Evolutionary conservation across 2,797 vertebrate genomes (phyloP), one percentile per base, ranked within the genome.

Genomic region (Brachymystax lenok): DNA sequence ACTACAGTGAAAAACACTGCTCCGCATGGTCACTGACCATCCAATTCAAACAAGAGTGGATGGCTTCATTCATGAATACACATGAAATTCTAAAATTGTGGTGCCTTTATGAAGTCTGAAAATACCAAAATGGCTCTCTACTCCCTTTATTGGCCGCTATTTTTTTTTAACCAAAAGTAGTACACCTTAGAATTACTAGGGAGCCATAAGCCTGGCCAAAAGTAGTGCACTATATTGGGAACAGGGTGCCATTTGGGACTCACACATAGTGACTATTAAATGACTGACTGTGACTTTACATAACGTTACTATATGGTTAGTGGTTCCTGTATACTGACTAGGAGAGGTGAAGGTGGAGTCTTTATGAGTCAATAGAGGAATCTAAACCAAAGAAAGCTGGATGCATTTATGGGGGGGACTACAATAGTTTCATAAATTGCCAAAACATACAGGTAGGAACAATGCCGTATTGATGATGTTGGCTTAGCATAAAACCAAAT

Each of bases 371-470:
- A 10, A 8, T 69, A 50, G 21, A 19, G 50, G 52, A 24, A 40
- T 40, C 40, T 46, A 68, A 59, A n/a, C 56, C 56, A n/a, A 59
- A n/a, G 21, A 54, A 54, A 75, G 24, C 19, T 69, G 52, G 17
- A 70, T 24, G 2, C 40, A 52, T 50, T 16, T n/a, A 64, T 12
- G 40, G 10, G 40, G 30, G 35, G 28, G 14, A n/a, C 40, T 12
- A 46, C 40, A 69, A 54, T 59, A 50, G 46, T 46, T 70, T 70
- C n/a, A 74, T 50, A 61, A 51, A 35, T 19, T 81, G 63, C 75
- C 75, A 74, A 69, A 84, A 81, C 91, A 92, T 88, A 90, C 88
- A 93, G 91, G 91, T 93, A 92, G 86, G 84, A 92, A 91, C 90
- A 89, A 89, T 88, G 70, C 84, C 89, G n/a, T 86, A 90, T 86